A percentile compares a stretch with the other conserved stretches of the same genome.
Evolutionary conservation across 2,888 invertebrate genomes (phyloP).

Genomic region (Apantesis nais): DNA sequence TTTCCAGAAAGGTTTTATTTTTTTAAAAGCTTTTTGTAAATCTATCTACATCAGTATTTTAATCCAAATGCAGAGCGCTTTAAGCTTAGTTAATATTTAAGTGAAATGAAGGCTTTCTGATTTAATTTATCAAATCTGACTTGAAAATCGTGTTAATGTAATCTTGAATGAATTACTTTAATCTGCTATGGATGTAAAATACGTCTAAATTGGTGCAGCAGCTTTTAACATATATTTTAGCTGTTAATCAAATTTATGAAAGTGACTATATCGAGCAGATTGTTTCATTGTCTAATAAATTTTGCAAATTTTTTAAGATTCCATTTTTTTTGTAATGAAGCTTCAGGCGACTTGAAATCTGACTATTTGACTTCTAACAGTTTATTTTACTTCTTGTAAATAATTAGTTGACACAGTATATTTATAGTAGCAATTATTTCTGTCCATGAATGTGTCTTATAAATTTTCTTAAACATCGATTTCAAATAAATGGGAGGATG

Average conservation of each 20-base stretch:
- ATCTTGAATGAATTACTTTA: neutral
- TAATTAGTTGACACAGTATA: neutral
- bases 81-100: neutral
- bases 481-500: conserved; percentile 18
- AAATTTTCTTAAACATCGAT: conserved; percentile 16
- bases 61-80: neutral
- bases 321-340: neutral
- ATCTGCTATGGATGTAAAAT: neutral
- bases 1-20: neutral
- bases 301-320: neutral
- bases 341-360: neutral
- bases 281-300: neutral
- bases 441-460: conserved; percentile 3
- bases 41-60: neutral
- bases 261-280: neutral
- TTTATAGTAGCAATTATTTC: neutral
- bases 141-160: neutral
- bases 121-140: neutral
- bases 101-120: neutral
- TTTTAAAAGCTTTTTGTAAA: neutral
- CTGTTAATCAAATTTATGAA: neutral
- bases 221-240: neutral
- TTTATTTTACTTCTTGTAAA: neutral
- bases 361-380: neutral
- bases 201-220: neutral